A percentile compares a stretch with the other conserved stretches of the same genome.
phyloP scores from a whole-genome alignment of 2,113 vertebrate species.

The Eonycteris spelaea region DNA sequence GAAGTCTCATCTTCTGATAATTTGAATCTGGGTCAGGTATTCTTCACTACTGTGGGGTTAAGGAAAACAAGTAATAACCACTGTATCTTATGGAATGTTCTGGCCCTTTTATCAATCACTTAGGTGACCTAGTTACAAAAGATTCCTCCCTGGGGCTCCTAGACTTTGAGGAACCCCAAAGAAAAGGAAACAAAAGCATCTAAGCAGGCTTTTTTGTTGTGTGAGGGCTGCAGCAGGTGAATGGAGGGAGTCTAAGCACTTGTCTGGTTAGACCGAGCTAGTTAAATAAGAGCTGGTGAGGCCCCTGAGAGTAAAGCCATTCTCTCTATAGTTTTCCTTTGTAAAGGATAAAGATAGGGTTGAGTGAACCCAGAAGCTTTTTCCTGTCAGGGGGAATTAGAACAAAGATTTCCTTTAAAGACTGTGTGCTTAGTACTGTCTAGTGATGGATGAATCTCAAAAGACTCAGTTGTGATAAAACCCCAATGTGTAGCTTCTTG shows the following conservation, averaged over 20 bases:
- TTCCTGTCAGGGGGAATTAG: conserved; percentile 63
- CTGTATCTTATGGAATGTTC: conserved; percentile 46
- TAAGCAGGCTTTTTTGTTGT: conserved; percentile 20
- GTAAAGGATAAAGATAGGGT: conserved; percentile 70
- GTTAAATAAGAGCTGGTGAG: conserved; percentile 52
- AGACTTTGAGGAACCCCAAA: conserved; percentile 67
- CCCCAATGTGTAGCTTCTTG: neutral
- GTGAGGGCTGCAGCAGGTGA: neutral
- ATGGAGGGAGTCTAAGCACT: conserved; percentile 30
- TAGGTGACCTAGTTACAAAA: conserved; percentile 58
- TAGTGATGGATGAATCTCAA: conserved; percentile 63
- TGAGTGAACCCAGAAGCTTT: conserved; percentile 70
- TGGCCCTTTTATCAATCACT: conserved; percentile 45
- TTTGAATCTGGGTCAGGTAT: conserved; percentile 53
- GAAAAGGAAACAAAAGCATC: conserved; percentile 61
- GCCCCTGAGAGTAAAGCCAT: conserved; percentile 48
- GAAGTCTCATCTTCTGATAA: neutral
- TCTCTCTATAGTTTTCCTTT: conserved; percentile 69
- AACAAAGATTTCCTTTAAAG: conserved; percentile 73
- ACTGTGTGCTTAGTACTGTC: conserved; percentile 54
- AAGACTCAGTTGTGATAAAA: conserved; percentile 50
- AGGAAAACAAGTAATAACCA: conserved; percentile 26
- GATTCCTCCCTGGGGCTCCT: conserved; percentile 49
- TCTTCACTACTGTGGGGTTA: neutral
- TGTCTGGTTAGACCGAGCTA: conserved; percentile 35